Percentiles rank a stretch among this genome's conserved stretches.
Evolutionary conservation across 1,140 invertebrate species (phyloP).

Genomic region (Aphis gossypii): DNA sequence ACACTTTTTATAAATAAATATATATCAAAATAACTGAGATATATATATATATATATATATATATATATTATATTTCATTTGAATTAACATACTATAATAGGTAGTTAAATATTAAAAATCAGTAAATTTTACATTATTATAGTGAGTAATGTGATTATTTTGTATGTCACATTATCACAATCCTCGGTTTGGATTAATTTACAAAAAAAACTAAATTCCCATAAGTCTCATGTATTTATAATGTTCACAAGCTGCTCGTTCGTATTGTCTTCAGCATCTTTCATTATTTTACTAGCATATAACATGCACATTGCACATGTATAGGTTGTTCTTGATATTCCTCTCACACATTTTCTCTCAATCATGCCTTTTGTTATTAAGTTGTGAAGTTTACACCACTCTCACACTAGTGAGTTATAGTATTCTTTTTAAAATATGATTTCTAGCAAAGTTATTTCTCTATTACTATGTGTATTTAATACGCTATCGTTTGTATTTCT

Average conservation of each 20-base stretch:
- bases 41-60: no score
- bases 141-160: neutral
- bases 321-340: no score
- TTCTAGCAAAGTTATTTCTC: no score
- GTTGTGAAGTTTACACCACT: no score
- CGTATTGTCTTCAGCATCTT: neutral
- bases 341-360: no score
- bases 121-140: neutral
- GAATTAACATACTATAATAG: neutral
- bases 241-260: neutral
- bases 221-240: neutral
- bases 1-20: neutral
- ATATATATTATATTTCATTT: neutral
- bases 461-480: no score
- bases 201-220: neutral
- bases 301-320: no score
- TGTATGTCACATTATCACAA: neutral
- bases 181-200: neutral
- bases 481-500: no score
- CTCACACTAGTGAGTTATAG: no score
- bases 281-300: neutral
- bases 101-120: neutral
- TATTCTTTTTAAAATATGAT: no score
- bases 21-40: neutral
- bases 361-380: no score